phyloP scores from a whole-genome alignment of 2,113 vertebrate species.

The Macrotus californicus region DNA sequence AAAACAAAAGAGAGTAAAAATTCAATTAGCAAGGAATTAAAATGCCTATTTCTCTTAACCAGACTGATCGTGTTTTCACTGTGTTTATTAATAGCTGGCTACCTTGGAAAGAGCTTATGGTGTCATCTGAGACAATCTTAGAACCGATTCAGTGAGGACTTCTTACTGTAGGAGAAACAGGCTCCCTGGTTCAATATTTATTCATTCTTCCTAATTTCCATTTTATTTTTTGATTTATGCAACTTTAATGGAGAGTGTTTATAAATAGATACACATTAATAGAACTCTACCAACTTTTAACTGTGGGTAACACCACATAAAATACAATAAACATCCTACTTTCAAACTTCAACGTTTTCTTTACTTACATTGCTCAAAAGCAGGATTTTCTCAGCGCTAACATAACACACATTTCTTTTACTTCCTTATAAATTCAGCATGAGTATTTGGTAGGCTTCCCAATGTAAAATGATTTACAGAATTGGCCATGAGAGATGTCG shows the following conservation, averaged over 20 bases:
- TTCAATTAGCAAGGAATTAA: background rate
- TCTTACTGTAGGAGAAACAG: background rate
- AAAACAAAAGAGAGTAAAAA: background rate
- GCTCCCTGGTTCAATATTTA: rapidly evolving
- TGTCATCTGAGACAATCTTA: background rate
- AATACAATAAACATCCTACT: too few species aligned
- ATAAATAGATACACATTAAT: background rate
- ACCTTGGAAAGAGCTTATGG: rapidly evolving
- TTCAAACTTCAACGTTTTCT: background rate
- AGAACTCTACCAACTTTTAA: background rate
- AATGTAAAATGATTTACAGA: background rate
- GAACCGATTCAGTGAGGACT: rapidly evolving
- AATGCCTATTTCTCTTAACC: background rate
- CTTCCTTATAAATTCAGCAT: rapidly evolving
- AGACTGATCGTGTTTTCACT: rapidly evolving
- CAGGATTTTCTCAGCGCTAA: background rate
- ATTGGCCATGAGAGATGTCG: background rate
- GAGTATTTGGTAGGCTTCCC: background rate
- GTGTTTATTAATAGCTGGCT: too few species aligned
- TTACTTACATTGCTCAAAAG: background rate
- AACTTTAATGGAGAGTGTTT: background rate
- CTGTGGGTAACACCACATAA: background rate
- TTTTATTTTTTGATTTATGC: background rate
- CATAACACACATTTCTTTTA: rapidly evolving
- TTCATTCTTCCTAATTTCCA: background rate